Conservation (phyloP, 1,140 invertebrate genomes). For the Sycobia sp. region DNA sequence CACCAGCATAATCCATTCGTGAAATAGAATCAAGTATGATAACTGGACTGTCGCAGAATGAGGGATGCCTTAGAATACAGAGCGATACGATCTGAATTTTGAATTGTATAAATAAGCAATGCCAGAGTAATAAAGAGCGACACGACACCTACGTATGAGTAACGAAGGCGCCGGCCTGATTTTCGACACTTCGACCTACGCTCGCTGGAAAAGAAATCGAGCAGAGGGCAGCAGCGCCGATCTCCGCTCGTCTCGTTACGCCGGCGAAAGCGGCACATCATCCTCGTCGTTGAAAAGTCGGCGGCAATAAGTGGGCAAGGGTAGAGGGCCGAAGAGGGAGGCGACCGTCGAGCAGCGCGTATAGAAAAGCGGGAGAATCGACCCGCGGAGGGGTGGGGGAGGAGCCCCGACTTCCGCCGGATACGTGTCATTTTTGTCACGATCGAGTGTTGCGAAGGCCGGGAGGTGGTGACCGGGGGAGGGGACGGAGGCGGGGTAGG, state of each 20-base stretch:
- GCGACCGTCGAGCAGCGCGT: not conserved
- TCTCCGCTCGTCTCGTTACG: not conserved
- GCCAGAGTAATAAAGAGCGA: not conserved
- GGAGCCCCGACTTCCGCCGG: constrained; percentile 56
- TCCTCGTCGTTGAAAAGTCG: constrained; percentile 45
- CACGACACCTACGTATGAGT: not conserved
- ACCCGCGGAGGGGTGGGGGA: constrained; percentile 13
- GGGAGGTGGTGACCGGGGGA: not conserved
- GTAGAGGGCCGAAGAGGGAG: constrained; percentile 16
- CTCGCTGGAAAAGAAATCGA: no score
- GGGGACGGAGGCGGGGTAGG: no score
- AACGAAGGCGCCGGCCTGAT: no score
- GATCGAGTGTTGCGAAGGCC: constrained; percentile 47
- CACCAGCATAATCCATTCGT: no score
- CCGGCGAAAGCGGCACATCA: constrained; percentile 47
- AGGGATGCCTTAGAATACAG: no score
- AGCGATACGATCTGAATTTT: not conserved
- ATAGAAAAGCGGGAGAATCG: not conserved
- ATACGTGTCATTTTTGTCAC: constrained; percentile 62
- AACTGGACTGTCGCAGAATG: no score
- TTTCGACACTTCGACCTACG: no score
- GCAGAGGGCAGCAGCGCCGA: not conserved
- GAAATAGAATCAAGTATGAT: no score
- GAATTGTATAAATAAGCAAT: not conserved
- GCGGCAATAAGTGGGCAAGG: constrained; percentile 42